phyloP scores from a whole-genome alignment of 2,797 vertebrate species.

The Hirundo rustica region DNA sequence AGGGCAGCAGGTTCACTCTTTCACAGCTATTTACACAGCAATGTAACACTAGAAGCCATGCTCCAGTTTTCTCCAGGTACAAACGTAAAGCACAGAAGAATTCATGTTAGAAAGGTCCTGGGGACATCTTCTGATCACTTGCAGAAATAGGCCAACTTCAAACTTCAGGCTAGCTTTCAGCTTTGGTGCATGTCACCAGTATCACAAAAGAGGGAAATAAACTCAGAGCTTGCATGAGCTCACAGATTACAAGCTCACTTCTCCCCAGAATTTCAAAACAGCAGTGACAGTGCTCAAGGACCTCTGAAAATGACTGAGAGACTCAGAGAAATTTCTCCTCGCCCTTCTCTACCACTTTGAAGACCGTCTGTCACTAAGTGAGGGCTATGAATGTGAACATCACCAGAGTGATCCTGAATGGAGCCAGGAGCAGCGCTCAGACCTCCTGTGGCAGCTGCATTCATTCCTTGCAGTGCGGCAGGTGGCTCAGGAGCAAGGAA shows the following conservation, averaged over 20 bases:
- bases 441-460: background rate
- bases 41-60: background rate
- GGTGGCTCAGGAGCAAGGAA: background rate
- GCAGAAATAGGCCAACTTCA: background rate
- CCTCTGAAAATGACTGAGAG: background rate
- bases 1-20: background rate
- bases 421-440: background rate
- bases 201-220: background rate
- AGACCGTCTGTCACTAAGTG: background rate
- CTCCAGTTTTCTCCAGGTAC: background rate
- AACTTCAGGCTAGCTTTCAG: background rate
- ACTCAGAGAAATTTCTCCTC: background rate
- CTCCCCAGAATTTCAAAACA: background rate
- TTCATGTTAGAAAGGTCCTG: background rate
- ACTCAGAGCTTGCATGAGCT: background rate
- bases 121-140: background rate
- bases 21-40: background rate
- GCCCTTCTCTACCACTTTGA: background rate
- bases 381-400: background rate
- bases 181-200: background rate
- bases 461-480: background rate
- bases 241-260: background rate
- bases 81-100: background rate
- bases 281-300: background rate
- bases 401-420: background rate